Evolutionary conservation across 2,113 vertebrate species (phyloP).

Genomic region (Menura novaehollandiae): DNA sequence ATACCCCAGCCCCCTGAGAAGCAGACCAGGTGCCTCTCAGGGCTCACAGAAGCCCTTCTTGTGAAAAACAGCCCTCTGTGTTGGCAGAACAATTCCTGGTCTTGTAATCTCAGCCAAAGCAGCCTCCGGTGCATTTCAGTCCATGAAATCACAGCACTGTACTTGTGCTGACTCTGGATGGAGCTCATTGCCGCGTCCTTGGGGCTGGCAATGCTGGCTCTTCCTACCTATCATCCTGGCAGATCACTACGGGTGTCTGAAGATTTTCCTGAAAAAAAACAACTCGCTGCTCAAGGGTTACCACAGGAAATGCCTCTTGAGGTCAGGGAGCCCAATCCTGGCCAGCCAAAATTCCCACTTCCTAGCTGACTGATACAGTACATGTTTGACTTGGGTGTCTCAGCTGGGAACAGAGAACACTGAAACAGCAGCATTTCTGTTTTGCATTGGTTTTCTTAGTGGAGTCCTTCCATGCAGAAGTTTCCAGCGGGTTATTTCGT

Average conservation of each 20-base stretch:
- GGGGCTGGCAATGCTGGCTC: accelerated
- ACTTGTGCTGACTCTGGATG: neutral
- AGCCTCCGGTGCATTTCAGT: accelerated
- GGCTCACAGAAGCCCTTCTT: neutral
- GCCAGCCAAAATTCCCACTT: neutral
- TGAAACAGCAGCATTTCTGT: neutral
- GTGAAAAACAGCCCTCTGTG: neutral
- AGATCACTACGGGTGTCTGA: accelerated
- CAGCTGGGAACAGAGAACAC: neutral
- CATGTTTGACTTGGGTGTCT: neutral
- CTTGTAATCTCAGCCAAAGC: neutral
- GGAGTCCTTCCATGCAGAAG: neutral
- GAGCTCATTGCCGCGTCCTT: accelerated
- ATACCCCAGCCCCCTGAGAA: neutral
- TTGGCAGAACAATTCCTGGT: neutral
- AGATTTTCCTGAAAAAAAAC: neutral
- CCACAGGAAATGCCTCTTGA: neutral
- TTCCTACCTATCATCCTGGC: neutral
- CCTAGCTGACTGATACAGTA: neutral
- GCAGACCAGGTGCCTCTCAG: neutral
- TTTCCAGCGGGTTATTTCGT: neutral
- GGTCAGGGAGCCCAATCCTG: neutral
- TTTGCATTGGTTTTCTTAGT: neutral
- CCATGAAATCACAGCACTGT: accelerated
- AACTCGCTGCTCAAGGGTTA: neutral